Evolutionary conservation across 1,140 invertebrate species (phyloP).

Genomic region (Frieseomelitta varia): DNA sequence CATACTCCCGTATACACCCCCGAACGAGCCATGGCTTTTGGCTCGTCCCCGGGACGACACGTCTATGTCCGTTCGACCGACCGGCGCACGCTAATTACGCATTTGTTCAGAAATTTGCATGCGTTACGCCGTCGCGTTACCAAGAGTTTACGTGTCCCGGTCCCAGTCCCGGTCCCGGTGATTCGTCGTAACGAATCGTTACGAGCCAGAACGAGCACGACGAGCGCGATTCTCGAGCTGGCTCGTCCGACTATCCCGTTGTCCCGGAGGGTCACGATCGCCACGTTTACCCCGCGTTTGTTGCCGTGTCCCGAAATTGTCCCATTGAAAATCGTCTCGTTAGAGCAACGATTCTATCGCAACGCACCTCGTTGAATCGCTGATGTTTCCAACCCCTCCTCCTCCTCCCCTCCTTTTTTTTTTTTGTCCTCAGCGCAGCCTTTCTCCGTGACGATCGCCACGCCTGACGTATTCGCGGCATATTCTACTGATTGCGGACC

Average conservation of each 20-base stretch:
- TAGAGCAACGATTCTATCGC: conserved; percentile 32
- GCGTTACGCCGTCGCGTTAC: conserved; percentile 62
- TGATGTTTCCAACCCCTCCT: not conserved
- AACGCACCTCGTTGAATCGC: conserved; percentile 18
- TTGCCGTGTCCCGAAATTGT: conserved; percentile 4
- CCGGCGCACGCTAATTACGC: conserved; percentile 72
- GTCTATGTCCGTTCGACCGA: conserved; percentile 2
- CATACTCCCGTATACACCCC: not conserved
- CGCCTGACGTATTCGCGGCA: not conserved
- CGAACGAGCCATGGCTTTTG: not conserved
- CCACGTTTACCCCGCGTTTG: conserved; percentile 24
- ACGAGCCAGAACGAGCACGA: conserved; percentile 30
- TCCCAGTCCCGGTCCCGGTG: not conserved
- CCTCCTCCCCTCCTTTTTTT: not conserved
- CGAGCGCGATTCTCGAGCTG: conserved; percentile 21
- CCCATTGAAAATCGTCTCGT: conserved; percentile 46
- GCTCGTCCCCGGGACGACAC: not conserved
- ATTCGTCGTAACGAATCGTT: conserved; percentile 66
- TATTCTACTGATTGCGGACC: not conserved
- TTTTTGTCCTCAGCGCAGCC: too few relatives aligned
- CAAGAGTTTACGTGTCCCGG: conserved; percentile 56
- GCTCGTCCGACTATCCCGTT: conserved; percentile 6
- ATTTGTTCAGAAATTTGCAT: conserved; percentile 75
- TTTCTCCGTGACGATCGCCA: not conserved
- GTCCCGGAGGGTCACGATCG: conserved; percentile 40